Evolutionary conservation across 1,140 invertebrate species (phyloP).

Genomic region (Penaeus japonicus): DNA sequence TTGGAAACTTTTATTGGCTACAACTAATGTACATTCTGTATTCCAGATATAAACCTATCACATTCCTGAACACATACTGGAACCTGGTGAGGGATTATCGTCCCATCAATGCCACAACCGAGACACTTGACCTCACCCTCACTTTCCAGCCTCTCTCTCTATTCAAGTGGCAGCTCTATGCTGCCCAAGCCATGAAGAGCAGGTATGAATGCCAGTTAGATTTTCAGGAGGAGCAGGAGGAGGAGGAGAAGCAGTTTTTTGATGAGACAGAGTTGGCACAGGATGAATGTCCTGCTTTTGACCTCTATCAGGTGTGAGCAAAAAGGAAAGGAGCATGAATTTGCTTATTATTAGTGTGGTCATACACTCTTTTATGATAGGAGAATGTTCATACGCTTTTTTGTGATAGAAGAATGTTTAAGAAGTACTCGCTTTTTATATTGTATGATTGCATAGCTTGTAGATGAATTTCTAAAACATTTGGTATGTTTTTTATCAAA

Average conservation of each 20-base stretch:
- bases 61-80: conserved; percentile 99
- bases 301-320: conserved; percentile 69
- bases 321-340: conserved; percentile 26
- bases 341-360: too few species aligned
- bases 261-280: not conserved
- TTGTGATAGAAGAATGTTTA: too few species aligned
- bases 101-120: conserved; percentile 84
- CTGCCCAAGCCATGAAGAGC: conserved; percentile 85
- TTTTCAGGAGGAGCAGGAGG: conserved; percentile 4
- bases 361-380: too few species aligned
- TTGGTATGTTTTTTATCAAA: too few species aligned
- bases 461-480: too few species aligned
- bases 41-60: conserved; percentile 91
- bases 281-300: conserved; percentile 73
- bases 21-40: conserved; percentile 63
- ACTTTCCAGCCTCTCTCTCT: conserved; percentile 94
- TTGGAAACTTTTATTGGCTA: not conserved
- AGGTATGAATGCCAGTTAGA: conserved; percentile 61
- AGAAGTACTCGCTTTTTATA: too few species aligned
- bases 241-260: not conserved
- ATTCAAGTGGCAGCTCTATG: conserved; percentile 97
- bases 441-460: too few species aligned
- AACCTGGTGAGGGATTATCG: conserved; percentile 96
- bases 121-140: conserved; percentile 70
- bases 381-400: too few species aligned